Conservation (phyloP, 2,797 vertebrate species). For the Eupleurogrammus muticus region DNA sequence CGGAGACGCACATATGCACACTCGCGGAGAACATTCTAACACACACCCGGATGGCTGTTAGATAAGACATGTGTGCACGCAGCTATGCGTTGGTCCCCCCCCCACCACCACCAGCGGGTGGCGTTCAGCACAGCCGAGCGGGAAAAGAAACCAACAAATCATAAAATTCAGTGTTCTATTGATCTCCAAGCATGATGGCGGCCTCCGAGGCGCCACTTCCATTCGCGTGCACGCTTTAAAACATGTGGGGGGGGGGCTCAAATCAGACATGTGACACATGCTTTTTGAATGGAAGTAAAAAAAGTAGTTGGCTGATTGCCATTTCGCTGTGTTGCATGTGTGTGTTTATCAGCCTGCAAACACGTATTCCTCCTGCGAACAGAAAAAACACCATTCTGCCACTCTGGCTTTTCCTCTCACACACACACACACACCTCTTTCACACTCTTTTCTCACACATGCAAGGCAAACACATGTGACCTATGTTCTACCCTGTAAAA, state of each 20-base stretch:
- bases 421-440: constrained; percentile 38
- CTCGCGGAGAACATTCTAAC: constrained; percentile 11
- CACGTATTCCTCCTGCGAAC: constrained; percentile 45
- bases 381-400: constrained; percentile 27
- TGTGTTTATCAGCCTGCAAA: constrained; percentile 72
- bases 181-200: constrained; percentile 51
- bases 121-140: no score
- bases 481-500: constrained; percentile 47
- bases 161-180: constrained; percentile 56
- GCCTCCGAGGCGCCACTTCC: constrained; percentile 29
- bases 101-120: no score
- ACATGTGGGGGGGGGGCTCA: constrained; percentile 24
- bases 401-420: constrained; percentile 17
- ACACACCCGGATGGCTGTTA: constrained; percentile 18
- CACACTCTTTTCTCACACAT: constrained; percentile 57
- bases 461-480: constrained; percentile 49
- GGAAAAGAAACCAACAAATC: constrained; percentile 58
- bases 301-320: constrained; percentile 32
- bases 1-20: constrained; percentile 5
- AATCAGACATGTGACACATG: constrained; percentile 16
- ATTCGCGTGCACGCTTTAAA: constrained; percentile 18
- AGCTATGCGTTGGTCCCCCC: no score
- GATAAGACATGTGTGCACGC: constrained; percentile 24
- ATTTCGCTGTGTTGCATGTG: constrained; percentile 30
- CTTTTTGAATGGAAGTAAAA: not conserved